phyloP scores from a whole-genome alignment of 2,113 vertebrate species.

The Uropsilus gracilis region DNA sequence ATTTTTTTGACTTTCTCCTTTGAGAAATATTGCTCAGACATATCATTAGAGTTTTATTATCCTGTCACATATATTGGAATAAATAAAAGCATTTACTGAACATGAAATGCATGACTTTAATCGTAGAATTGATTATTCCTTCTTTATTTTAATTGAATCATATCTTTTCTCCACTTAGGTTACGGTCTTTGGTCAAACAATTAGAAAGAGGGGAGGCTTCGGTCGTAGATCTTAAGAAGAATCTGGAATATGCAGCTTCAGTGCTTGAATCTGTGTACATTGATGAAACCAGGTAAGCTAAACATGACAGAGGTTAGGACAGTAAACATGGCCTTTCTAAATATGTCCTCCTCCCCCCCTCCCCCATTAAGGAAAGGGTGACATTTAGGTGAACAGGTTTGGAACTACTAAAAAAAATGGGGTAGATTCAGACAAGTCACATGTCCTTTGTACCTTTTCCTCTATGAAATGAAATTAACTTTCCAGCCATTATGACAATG shows the following conservation, averaged over 20 bases:
- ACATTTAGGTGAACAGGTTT: not conserved
- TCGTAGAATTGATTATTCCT: not conserved
- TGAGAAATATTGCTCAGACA: not conserved
- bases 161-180: conserved; percentile 85
- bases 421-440: not conserved
- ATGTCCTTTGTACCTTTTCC: not conserved
- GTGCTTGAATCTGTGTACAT: conserved; percentile 98
- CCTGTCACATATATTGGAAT: not conserved
- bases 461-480: not conserved
- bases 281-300: conserved; percentile 95
- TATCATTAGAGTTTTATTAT: not conserved
- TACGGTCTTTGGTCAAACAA: conserved; percentile 96
- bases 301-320: not conserved
- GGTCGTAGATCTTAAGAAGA: conserved; percentile 96
- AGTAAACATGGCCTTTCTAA: not conserved
- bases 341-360: too few species aligned
- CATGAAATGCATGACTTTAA: not conserved
- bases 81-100: not conserved
- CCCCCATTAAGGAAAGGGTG: not conserved
- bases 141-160: conserved; percentile 40
- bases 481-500: not conserved
- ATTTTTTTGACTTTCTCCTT: not conserved
- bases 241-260: conserved; percentile 96
- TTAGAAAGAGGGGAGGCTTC: conserved; percentile 97
- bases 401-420: not conserved